A percentile compares a stretch with the other conserved stretches of the same genome.
phyloP scores from a whole-genome alignment of 2,888 invertebrate genomes.

The Macrophya annulata region DNA sequence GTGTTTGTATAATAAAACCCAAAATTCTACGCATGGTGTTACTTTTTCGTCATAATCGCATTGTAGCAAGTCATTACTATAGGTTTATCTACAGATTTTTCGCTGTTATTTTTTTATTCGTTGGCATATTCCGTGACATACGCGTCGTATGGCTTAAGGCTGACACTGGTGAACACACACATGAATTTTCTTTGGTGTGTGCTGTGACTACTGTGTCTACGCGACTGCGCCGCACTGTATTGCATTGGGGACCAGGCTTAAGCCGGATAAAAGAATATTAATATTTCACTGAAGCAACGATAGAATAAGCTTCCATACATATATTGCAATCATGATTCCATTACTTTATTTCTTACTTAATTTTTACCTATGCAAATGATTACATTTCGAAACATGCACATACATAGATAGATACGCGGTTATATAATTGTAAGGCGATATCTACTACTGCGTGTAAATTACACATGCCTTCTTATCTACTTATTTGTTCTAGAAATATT shows the following conservation, averaged over 20 bases:
- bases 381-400: not conserved
- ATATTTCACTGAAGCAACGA: not conserved
- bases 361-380: not conserved
- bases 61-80: not conserved
- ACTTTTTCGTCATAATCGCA: not conserved
- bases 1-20: not conserved
- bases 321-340: not conserved
- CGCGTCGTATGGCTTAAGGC: not conserved
- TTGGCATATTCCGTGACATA: not conserved
- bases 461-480: not conserved
- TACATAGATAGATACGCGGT: not conserved
- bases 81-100: not conserved
- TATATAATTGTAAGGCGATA: conserved; percentile 7
- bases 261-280: not conserved
- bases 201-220: not conserved
- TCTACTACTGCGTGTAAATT: not conserved
- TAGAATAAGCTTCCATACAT: not conserved
- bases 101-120: not conserved
- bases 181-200: not conserved
- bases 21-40: not conserved
- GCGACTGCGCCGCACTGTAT: not conserved
- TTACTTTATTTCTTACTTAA: not conserved
- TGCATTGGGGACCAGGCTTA: not conserved
- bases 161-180: not conserved
- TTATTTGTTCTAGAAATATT: not conserved